Conservation (phyloP, 2,113 vertebrate genomes). For the Mus musculus region GRCm39 chr5:65384501-65385000, state of each 20-base stretch:
- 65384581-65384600: neutral
- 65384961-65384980: neutral
- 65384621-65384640: neutral
- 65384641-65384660: neutral
- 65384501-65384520: constrained; percentile 97
- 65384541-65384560: constrained; percentile 73
- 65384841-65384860: neutral
- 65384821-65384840: neutral
- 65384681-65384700: too few species aligned
- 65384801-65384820: too few species aligned
- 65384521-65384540: constrained; percentile 95
- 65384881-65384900: neutral
- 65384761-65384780: too few species aligned
- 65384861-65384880: neutral
- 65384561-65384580: neutral
- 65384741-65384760: too few species aligned
- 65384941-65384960: neutral
- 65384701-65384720: too few species aligned
- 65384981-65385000: neutral
- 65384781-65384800: too few species aligned
- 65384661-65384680: neutral
- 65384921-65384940: neutral
- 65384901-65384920: neutral
- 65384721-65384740: too few species aligned
- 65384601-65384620: neutral